Conservation (phyloP, 2,113 vertebrate species). For the Phyllostomus hastatus region DNA sequence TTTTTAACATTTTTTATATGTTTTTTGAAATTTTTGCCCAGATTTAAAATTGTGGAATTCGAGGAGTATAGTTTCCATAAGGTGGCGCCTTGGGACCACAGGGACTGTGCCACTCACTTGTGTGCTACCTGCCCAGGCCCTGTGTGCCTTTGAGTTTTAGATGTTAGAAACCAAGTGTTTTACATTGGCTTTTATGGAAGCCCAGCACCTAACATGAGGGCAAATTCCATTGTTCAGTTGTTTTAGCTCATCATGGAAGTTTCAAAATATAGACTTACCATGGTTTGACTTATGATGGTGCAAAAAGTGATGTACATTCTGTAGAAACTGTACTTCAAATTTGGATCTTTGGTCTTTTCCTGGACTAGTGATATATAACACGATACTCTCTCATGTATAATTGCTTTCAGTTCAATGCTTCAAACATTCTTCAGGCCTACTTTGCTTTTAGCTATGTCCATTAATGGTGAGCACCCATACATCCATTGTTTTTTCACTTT, state of each 20-base stretch:
- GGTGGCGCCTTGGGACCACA: background rate
- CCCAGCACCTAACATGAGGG: background rate
- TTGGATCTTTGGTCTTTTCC: background rate
- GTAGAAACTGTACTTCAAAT: background rate
- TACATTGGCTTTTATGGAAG: background rate
- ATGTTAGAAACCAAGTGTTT: background rate
- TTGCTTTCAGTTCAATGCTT: background rate
- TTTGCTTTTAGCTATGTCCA: background rate
- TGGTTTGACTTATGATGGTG: background rate
- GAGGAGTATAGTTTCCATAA: background rate
- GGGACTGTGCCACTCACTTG: background rate
- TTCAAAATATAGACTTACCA: background rate
- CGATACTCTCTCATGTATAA: background rate
- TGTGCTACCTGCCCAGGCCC: background rate
- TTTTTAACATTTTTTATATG: background rate
- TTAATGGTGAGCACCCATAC: background rate
- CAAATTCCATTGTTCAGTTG: background rate
- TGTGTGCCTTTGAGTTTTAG: background rate
- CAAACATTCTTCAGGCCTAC: background rate
- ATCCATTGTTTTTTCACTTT: background rate
- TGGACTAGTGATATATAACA: background rate
- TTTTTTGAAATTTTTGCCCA: background rate
- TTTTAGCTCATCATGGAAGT: background rate
- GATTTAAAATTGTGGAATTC: background rate
- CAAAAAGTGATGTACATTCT: background rate